Evolutionary conservation across 2,888 invertebrate species (phyloP).

Genomic region (Bedellia somnulentella): DNA sequence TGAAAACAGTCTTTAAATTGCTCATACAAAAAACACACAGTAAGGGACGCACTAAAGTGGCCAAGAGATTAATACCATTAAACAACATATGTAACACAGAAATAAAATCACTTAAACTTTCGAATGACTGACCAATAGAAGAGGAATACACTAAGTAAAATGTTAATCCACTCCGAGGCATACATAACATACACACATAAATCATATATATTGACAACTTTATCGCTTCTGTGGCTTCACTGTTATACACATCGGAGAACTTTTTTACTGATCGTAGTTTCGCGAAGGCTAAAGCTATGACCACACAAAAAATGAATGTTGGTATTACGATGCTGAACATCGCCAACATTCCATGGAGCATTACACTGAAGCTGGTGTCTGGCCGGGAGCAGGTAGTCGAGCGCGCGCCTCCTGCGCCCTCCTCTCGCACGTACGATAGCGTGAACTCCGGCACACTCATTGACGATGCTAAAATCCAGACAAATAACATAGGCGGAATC

Average conservation of each 20-base stretch:
- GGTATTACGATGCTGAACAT: slow-evolving; percentile 42
- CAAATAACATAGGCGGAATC: slow-evolving; percentile 52
- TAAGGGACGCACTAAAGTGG: slow-evolving; percentile 20
- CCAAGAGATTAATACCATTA: slow-evolving; percentile 23
- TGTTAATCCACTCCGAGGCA: slow-evolving; percentile 30
- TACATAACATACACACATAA: slow-evolving; percentile 26
- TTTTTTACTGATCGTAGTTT: slow-evolving; percentile 29
- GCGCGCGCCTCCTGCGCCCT: too few species aligned
- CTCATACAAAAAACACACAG: slow-evolving; percentile 22
- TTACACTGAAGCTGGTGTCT: slow-evolving; percentile 47
- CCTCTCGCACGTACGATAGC: slow-evolving; percentile 44
- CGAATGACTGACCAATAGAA: slow-evolving; percentile 17
- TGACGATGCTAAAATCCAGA: slow-evolving; percentile 62
- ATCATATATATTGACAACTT: slow-evolving; percentile 40
- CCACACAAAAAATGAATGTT: slow-evolving; percentile 25
- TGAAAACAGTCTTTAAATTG: slow-evolving; percentile 12
- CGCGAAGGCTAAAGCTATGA: slow-evolving; percentile 23
- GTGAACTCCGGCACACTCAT: slow-evolving; percentile 63
- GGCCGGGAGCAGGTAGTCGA: slow-evolving; percentile 48
- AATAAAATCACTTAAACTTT: slow-evolving; percentile 16
- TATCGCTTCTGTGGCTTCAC: slow-evolving; percentile 27
- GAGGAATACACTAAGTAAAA: slow-evolving; percentile 28
- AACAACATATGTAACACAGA: slow-evolving; percentile 23
- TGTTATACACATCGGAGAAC: slow-evolving; percentile 17
- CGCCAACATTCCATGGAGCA: slow-evolving; percentile 38